Percentiles rank a stretch among this genome's conserved stretches.
Conservation (phyloP, 1,140 invertebrate genomes). For the Lasioglossum albipes region DNA sequence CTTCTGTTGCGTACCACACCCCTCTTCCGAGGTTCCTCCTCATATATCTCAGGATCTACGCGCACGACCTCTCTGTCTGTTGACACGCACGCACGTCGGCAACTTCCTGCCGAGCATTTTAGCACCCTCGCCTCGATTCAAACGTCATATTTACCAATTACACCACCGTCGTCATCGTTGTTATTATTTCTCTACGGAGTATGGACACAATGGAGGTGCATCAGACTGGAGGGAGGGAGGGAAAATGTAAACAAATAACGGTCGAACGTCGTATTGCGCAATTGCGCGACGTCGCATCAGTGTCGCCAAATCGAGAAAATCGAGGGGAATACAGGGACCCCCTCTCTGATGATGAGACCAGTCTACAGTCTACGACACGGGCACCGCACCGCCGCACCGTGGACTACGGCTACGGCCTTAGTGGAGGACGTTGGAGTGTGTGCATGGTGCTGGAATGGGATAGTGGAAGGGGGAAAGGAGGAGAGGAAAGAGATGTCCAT, state of each 20-base stretch:
- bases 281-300: no score
- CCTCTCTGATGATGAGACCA: no score
- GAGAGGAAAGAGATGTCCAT: no score
- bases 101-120: neutral
- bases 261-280: neutral
- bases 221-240: neutral
- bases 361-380: no score
- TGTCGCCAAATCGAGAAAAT: no score
- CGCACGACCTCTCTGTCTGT: neutral
- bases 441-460: no score
- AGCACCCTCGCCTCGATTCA: neutral
- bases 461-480: no score
- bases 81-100: neutral
- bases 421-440: no score
- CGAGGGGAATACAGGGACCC: no score
- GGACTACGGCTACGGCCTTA: no score
- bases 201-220: neutral
- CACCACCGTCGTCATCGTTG: neutral
- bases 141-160: neutral
- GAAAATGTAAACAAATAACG: neutral
- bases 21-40: slow-evolving; percentile 1
- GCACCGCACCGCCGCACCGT: no score
- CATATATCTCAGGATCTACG: neutral
- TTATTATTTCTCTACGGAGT: neutral
- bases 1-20: slow-evolving; percentile 1